Conservation (phyloP, 2,888 invertebrate species). For the Melikaiella ostensackeni region DNA sequence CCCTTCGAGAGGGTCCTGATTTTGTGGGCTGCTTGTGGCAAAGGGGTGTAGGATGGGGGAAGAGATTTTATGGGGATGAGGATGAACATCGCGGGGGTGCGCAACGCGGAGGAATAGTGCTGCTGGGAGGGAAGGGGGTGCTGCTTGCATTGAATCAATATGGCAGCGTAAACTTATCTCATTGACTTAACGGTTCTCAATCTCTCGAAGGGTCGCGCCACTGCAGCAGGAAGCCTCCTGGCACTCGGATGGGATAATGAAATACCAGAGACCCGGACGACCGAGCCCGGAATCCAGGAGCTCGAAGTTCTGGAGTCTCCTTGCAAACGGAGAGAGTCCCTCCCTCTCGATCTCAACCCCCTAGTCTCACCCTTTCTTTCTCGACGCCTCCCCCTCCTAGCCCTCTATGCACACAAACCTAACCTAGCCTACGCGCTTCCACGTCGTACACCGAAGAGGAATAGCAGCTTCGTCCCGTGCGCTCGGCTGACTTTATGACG, state of each 20-base stretch:
- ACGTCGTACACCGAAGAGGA: constrained; percentile 49
- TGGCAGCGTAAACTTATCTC: constrained; percentile 66
- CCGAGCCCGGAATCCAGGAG: constrained; percentile 42
- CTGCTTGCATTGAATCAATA: constrained; percentile 63
- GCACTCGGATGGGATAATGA: constrained; percentile 66
- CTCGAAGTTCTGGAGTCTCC: constrained; percentile 43
- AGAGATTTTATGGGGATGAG: constrained; percentile 13
- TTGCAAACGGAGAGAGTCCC: constrained; percentile 43
- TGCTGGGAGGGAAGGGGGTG: constrained; percentile 1
- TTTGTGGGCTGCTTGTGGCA: constrained; percentile 39
- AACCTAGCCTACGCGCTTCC: constrained; percentile 54
- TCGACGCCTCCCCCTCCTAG: constrained; percentile 39
- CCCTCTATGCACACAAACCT: constrained; percentile 49
- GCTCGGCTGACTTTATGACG: constrained; percentile 75
- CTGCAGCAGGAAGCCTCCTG: constrained; percentile 41
- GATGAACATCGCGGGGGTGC: constrained; percentile 23
- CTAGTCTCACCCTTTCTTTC: constrained; percentile 40
- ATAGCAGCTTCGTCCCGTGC: constrained; percentile 65
- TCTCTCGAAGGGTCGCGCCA: constrained; percentile 50
- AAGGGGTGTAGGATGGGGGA: background rate
- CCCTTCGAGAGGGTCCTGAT: constrained; percentile 32
- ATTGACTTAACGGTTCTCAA: constrained; percentile 64
- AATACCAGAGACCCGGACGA: constrained; percentile 61
- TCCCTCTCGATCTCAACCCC: constrained; percentile 36
- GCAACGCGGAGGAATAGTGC: constrained; percentile 33